phyloP scores from a whole-genome alignment of 2,797 vertebrate species.

The Xenops minutus region DNA sequence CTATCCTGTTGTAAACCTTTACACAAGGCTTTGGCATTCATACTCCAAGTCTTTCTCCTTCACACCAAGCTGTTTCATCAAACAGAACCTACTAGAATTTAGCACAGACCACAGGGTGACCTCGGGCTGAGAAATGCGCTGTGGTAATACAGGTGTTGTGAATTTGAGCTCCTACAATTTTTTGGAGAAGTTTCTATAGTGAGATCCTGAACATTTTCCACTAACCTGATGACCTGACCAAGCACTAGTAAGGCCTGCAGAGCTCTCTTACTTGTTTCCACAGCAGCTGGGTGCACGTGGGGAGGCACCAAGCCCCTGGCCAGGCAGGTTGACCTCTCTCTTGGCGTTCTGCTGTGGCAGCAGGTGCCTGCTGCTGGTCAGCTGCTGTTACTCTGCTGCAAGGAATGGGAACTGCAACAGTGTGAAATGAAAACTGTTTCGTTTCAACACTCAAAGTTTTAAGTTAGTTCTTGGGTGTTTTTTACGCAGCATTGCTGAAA shows the following conservation, averaged over 20 bases:
- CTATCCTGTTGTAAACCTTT: neutral
- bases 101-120: rapidly evolving
- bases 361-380: neutral
- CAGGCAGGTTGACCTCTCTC: neutral
- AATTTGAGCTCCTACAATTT: neutral
- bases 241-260: neutral
- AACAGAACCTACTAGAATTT: neutral
- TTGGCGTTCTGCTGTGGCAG: neutral
- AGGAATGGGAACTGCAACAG: neutral
- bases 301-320: rapidly evolving
- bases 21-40: neutral
- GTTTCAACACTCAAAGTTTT: neutral
- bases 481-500: neutral
- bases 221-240: neutral
- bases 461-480: neutral
- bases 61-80: neutral
- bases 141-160: neutral
- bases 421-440: neutral
- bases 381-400: neutral
- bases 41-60: neutral
- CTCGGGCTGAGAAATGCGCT: neutral
- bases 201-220: neutral
- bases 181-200: neutral
- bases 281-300: rapidly evolving
- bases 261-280: neutral